phyloP scores from a whole-genome alignment of 1,140 invertebrate species.

The Zeugodacus cucurbitae region DNA sequence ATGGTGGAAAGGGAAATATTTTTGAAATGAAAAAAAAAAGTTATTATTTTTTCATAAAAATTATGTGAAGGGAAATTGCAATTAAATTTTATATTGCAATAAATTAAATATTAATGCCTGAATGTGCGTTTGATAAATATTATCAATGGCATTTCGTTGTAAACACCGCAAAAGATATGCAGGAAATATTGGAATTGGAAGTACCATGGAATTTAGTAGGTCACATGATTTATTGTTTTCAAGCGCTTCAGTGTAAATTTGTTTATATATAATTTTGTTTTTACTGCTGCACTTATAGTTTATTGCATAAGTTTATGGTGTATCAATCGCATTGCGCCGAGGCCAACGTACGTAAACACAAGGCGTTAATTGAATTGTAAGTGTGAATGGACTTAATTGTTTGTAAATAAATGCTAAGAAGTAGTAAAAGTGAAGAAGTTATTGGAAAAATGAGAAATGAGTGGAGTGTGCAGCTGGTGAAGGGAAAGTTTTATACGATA shows the following conservation, averaged over 20 bases:
- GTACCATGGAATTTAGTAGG: not conserved
- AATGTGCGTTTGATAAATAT: not conserved
- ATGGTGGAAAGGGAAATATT: not conserved
- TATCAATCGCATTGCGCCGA: not conserved
- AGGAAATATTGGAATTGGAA: not conserved
- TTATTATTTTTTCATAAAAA: too few species aligned
- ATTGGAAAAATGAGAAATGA: not conserved
- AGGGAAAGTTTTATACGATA: not conserved
- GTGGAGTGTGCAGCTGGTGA: not conserved
- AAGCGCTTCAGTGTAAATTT: not conserved
- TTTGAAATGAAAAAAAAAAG: not conserved
- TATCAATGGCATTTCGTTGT: not conserved
- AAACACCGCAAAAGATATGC: not conserved
- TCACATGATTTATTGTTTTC: not conserved
- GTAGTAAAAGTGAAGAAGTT: not conserved
- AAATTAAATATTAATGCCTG: too few species aligned
- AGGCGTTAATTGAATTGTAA: not conserved
- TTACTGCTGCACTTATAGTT: not conserved
- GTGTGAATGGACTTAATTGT: not conserved
- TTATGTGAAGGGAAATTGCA: not conserved
- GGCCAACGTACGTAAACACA: not conserved
- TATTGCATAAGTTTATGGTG: not conserved
- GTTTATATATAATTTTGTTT: not conserved
- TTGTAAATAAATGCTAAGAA: not conserved
- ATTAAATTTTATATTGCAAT: not conserved